These are phyloP conservation scores for Callitettix versicolor DNA, from an alignment of 1,140 invertebrate species.

Conservation along the genomic window DNA sequence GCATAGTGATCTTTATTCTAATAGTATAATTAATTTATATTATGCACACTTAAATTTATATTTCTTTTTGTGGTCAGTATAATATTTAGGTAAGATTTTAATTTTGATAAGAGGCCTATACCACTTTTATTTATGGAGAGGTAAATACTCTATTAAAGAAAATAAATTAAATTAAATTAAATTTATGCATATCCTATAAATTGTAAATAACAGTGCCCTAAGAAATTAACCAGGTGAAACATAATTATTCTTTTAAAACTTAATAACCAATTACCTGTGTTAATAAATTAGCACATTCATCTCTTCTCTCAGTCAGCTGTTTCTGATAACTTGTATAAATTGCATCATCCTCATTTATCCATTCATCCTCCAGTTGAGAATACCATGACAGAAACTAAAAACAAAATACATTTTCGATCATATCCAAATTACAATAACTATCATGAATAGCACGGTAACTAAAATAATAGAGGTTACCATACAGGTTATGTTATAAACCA, in stretches of 20 bases:
- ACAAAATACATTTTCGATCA: slow-evolving; percentile 12
- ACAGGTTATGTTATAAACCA: no score
- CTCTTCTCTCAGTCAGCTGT: slow-evolving; percentile 51
- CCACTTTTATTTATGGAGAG: not conserved
- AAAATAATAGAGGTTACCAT: not conserved
- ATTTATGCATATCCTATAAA: no score
- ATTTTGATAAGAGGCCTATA: not conserved
- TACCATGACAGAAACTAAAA: slow-evolving; percentile 56
- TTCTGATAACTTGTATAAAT: slow-evolving; percentile 57
- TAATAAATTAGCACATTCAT: slow-evolving; percentile 59
- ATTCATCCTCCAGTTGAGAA: slow-evolving; percentile 48
- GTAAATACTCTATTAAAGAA: no score
- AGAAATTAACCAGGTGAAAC: no score
- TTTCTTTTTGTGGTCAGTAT: no score
- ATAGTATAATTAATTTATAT: no score
- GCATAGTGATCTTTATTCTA: no score
- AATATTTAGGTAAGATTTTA: not conserved
- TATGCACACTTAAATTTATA: no score
- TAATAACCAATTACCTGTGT: slow-evolving; percentile 45
- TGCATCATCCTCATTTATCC: slow-evolving; percentile 49
- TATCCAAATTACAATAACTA: not conserved
- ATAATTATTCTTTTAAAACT: no score
- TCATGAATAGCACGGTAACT: not conserved
- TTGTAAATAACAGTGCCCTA: no score
- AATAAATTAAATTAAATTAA: no score